Conservation (phyloP, 2,113 vertebrate genomes). For the Hoplias malabaricus region DNA sequence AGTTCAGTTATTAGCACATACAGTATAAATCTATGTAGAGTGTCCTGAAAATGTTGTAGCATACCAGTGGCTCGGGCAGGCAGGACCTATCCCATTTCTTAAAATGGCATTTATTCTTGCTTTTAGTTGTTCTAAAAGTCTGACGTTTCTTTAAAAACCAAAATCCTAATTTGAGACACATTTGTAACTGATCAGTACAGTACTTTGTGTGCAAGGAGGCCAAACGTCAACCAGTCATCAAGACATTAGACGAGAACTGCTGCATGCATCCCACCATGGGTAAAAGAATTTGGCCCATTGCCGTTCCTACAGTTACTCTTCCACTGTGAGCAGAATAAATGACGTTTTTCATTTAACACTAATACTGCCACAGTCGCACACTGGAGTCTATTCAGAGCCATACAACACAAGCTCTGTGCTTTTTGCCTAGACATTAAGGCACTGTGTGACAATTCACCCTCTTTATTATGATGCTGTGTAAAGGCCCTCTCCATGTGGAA, state of each 20-base stretch:
- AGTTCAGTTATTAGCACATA: no score
- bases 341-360: conserved; percentile 47
- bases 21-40: no score
- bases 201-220: neutral
- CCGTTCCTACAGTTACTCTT: conserved; percentile 8
- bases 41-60: no score
- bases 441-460: conserved; percentile 48
- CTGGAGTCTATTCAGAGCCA: conserved; percentile 39
- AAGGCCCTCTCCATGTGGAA: conserved; percentile 37
- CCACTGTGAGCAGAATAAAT: conserved; percentile 29
- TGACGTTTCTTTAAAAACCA: no score
- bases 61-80: no score
- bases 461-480: conserved; percentile 47
- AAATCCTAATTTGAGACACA: no score
- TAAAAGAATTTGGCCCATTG: conserved; percentile 6
- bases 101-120: no score
- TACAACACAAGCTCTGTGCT: conserved; percentile 50
- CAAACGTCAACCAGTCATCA: neutral
- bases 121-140: no score
- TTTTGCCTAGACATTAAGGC: conserved; percentile 31
- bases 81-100: no score
- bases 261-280: neutral
- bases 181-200: no score
- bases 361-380: conserved; percentile 40
- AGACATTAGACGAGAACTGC: neutral